Conservation (phyloP, 1,140 invertebrate genomes). For the Anoplophora glabripennis region DNA sequence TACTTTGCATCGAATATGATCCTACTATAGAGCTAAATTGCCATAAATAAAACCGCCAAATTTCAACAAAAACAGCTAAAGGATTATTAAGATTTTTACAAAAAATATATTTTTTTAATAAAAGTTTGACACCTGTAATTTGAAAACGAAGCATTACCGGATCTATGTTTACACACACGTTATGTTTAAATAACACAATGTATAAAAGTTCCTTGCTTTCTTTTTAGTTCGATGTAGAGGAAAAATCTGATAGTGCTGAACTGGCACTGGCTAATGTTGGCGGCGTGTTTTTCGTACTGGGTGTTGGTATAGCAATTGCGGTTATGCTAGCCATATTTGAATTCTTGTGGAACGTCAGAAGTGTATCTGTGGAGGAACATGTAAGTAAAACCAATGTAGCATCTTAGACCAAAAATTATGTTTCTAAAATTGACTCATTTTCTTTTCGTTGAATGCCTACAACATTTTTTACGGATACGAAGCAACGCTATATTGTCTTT, state of each 20-base stretch:
- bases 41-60: too few relatives aligned
- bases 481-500: background rate
- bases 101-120: background rate
- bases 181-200: too few relatives aligned
- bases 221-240: background rate
- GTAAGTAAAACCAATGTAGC: constrained; percentile 50
- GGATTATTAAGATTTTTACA: too few relatives aligned
- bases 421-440: too few relatives aligned
- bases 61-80: too few relatives aligned
- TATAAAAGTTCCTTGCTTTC: background rate
- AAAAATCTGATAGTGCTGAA: constrained; percentile 52
- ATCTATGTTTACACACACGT: too few relatives aligned
- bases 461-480: too few relatives aligned
- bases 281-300: constrained; percentile 86
- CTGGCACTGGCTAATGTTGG: constrained; percentile 82
- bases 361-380: constrained; percentile 74
- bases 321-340: constrained; percentile 69
- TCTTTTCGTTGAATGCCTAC: too few relatives aligned
- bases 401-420: too few relatives aligned
- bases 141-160: background rate
- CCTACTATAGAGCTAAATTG: too few relatives aligned
- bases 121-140: too few relatives aligned
- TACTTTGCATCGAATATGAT: too few relatives aligned
- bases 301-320: constrained; percentile 64
- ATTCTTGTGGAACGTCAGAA: constrained; percentile 78